Conservation (phyloP, 2,888 invertebrate genomes). For the Chorisops tibialis region DNA sequence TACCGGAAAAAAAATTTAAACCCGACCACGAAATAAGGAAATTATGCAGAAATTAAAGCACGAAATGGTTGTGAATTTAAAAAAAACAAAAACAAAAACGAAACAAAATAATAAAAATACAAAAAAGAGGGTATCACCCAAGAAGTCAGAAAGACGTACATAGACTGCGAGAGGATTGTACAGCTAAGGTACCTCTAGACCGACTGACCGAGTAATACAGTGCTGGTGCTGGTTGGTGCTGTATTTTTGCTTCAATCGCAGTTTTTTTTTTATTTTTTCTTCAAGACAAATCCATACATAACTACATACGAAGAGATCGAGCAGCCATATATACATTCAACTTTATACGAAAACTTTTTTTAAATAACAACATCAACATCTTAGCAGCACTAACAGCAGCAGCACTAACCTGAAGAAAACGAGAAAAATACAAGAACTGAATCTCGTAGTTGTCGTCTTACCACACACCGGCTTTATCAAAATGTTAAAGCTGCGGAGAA, state of each 20-base stretch:
- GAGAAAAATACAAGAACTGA: too few relatives aligned
- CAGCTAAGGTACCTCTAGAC: conserved; percentile 47
- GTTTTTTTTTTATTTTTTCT: conserved; percentile 13
- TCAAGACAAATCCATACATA: conserved; percentile 4
- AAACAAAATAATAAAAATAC: conserved; percentile 20
- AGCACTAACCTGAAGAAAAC: too few relatives aligned
- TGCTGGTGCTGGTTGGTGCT: conserved; percentile 39
- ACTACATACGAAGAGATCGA: not conserved
- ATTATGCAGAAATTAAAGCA: not conserved
- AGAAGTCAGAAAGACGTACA: conserved; percentile 53
- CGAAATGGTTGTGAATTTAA: not conserved
- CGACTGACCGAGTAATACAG: conserved; percentile 55
- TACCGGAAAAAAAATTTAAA: too few relatives aligned
- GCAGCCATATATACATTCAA: not conserved
- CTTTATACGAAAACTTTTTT: too few relatives aligned
- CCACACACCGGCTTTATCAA: too few relatives aligned
- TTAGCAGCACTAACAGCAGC: too few relatives aligned
- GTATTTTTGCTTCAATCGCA: conserved; percentile 11
- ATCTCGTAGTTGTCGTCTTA: too few relatives aligned
- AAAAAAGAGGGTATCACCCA: conserved; percentile 22
- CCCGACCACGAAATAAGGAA: too few relatives aligned
- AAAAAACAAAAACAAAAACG: conserved; percentile 24
- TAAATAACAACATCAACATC: too few relatives aligned
- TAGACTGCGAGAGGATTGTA: conserved; percentile 50
- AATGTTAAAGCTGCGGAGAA: too few relatives aligned